These are phyloP conservation scores for Steinernema carpocapsae DNA, from an alignment of 2,888 invertebrate species.

Conservation along the genomic window DNA sequence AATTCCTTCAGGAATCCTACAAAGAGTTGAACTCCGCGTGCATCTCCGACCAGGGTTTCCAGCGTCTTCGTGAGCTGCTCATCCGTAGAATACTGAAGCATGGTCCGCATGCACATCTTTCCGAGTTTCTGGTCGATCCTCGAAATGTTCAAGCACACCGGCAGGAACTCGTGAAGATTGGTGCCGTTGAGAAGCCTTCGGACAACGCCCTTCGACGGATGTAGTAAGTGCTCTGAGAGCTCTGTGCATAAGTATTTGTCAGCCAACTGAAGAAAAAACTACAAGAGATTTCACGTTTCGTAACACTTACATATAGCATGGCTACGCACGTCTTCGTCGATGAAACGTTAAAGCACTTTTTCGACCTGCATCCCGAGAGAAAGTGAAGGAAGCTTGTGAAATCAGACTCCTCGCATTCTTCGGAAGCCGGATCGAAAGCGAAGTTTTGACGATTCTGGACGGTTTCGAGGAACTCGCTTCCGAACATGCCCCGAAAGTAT, in stretches of 20 bases:
- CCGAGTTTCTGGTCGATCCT: constrained; percentile 36
- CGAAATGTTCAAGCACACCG: constrained; percentile 40
- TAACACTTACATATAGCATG: constrained; percentile 49
- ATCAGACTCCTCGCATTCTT: constrained; percentile 49
- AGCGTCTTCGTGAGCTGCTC: constrained; percentile 45
- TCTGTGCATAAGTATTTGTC: constrained; percentile 60
- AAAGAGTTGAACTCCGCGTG: constrained; percentile 36
- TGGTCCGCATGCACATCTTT: constrained; percentile 37
- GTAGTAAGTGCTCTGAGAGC: constrained; percentile 50
- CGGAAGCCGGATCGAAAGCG: constrained; percentile 47
- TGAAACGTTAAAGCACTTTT: constrained; percentile 40
- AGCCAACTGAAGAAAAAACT: constrained; percentile 53
- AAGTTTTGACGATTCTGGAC: constrained; percentile 49
- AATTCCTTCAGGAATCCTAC: constrained; percentile 36
- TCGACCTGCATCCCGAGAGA: constrained; percentile 51
- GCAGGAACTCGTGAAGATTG: constrained; percentile 51
- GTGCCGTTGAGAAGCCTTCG: constrained; percentile 51
- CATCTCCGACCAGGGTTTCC: constrained; percentile 43
- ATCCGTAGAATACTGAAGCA: constrained; percentile 48
- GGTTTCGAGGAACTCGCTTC: constrained; percentile 55
- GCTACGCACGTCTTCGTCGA: constrained; percentile 50
- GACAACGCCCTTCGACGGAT: constrained; percentile 48
- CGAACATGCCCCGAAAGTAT: constrained; percentile 62
- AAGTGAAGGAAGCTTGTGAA: constrained; percentile 56
- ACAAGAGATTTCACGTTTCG: not conserved